These are phyloP conservation scores for Channa striata DNA, from an alignment of 2,797 vertebrate genomes.

Conservation along the genomic window DNA sequence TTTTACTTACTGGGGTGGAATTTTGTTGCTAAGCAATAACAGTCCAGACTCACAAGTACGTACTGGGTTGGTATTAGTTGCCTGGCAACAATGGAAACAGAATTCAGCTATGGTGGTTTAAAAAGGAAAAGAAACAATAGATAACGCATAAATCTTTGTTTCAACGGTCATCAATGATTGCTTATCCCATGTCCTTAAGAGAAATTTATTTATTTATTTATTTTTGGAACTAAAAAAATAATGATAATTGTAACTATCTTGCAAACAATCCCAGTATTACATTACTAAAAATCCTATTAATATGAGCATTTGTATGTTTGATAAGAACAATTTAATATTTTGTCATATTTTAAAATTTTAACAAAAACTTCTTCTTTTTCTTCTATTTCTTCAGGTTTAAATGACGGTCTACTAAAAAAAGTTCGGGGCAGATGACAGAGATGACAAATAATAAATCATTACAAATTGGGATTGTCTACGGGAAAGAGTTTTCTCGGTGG, in stretches of 20 bases:
- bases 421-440: no score
- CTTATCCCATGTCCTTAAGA: not conserved
- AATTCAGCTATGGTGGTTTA: slow-evolving; percentile 16
- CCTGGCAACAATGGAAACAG: slow-evolving; percentile 52
- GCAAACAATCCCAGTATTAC: not conserved
- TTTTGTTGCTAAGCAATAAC: slow-evolving; percentile 59
- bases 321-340: no score
- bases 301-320: not conserved
- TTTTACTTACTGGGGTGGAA: slow-evolving; percentile 43
- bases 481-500: not conserved
- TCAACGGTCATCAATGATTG: not conserved
- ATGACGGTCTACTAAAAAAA: no score
- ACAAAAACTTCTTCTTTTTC: no score
- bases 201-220: not conserved
- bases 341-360: no score
- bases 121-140: not conserved
- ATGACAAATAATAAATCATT: no score
- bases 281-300: not conserved
- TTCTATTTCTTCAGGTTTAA: no score
- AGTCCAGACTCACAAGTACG: slow-evolving; percentile 24
- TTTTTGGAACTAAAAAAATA: no score
- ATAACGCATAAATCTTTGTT: not conserved
- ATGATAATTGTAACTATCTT: not conserved
- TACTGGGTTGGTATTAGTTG: slow-evolving; percentile 42
- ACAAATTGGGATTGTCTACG: not conserved